Evolutionary conservation across 2,797 vertebrate species (phyloP), one percentile per base, ranked within the genome.

Genomic region (Ptychobarbus kaznakovi): DNA sequence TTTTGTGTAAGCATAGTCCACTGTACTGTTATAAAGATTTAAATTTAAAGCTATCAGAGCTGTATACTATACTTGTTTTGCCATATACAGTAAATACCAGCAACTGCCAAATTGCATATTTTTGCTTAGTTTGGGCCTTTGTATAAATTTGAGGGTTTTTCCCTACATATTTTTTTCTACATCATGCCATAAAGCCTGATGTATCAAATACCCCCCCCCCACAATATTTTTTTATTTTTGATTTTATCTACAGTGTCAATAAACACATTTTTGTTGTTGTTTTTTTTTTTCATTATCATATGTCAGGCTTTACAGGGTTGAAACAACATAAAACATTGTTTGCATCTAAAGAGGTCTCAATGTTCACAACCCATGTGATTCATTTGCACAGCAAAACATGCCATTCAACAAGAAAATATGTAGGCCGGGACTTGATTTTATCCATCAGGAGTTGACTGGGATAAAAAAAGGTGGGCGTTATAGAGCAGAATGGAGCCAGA

Each of bases 381-480:
- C 35, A 40, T 20, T 40, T 69, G 8, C 3, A 74, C 18, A 53
- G 46, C 16, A 13, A 63, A 63, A 44, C 56, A 28, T 63, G n/a
- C 40, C 15, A 42, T 16, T 61, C 35, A 78, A 4, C 3, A 0
- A 25, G 38, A 63, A 28, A 78, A 63, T 3, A 79, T 44, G 76
- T 63, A 28, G n/a, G 56, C 38, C 0, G 38, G 13, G 56, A 63
- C 22, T 44, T 40, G 32, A 13, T 25, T 78, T 63, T 28, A 42
- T 63, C 76, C 56, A 63, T 44, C n/a, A 79, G 56, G 76, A 63
- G 20, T 63, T 79, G 40, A 63, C 63, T 63, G 56, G 56, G 76
- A 44, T 78, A 40, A 44, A 61, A 38, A 25, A 25, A 78, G 38
- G 38, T 18, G 56, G 35, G 76, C 0, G 38, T 79, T 12, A 28